Evolutionary conservation across 2,113 vertebrate genomes (phyloP).

Genomic region (Sinosuthora webbiana): DNA sequence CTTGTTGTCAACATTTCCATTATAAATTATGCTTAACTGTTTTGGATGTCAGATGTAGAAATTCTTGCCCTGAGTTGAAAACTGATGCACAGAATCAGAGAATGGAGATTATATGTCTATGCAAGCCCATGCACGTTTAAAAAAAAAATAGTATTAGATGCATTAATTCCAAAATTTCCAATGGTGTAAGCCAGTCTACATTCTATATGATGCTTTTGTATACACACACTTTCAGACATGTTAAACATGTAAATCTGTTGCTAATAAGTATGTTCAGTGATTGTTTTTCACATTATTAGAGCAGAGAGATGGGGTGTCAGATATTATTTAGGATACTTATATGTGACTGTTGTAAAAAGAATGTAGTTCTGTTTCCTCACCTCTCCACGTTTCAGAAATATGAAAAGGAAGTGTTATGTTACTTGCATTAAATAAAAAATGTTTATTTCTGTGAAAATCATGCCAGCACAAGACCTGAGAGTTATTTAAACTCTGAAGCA

Average conservation of each 20-base stretch:
- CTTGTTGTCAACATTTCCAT: not conserved
- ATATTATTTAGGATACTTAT: not conserved
- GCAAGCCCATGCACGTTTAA: fast-evolving
- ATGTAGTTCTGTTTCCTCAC: not conserved
- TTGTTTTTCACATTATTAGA: not conserved
- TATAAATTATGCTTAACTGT: not conserved
- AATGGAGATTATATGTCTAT: not conserved
- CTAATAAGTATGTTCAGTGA: not conserved
- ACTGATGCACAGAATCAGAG: not conserved
- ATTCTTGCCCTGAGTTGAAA: not conserved
- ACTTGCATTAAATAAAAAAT: not conserved
- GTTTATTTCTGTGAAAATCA: not conserved
- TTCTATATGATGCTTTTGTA: not conserved
- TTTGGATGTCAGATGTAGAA: not conserved
- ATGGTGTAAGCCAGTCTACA: not conserved
- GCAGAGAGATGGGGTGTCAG: not conserved
- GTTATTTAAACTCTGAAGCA: not conserved
- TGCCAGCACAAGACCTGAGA: not conserved
- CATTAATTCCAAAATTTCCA: not conserved
- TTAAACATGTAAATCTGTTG: not conserved
- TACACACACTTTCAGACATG: not conserved
- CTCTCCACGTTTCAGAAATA: not conserved
- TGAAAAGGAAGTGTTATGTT: not conserved
- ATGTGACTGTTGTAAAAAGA: not conserved
- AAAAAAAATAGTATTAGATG: not conserved